Evolutionary conservation across 2,797 vertebrate genomes (phyloP), one percentile per base, ranked within the genome.

Genomic region (Eurystomus glaucurus): DNA sequence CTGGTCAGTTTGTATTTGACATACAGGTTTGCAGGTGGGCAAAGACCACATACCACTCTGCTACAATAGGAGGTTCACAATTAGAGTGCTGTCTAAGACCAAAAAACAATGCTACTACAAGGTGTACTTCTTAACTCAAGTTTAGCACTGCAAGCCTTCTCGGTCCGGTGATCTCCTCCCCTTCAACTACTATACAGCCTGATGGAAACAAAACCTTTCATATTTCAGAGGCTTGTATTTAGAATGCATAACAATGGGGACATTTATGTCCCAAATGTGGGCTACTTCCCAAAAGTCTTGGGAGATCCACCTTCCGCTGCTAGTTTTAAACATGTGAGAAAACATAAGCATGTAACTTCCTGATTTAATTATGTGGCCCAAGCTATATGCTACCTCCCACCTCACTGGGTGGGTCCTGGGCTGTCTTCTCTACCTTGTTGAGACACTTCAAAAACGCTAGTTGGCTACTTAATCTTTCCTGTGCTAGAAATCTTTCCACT

Each of bases 371-470:
- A 71, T 0, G 5, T 4, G 15, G 51, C 21, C 25, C 26, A 35
- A 46, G 21, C 17, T 58, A 22, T 4, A 46, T 4, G 2, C 15
- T 52, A 41, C 21, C 15, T 74, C 26, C 1, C 0, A 41, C 15
- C 23, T 20, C 1, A 1, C 17, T 48, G 39, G 31, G 31, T 37
- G 37, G 37, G 37, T 43, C 28, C 60, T 77, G 39, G 33, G 12
- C 50, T 28, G 37, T 14, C 58, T 45, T 37, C 31, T 60, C 71
- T 39, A 28, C 20, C 54, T 71, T 54, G 26, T 5, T 21, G 33
- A 77, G 23, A 62, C 26, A 48, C 29, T 23, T 50, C 75, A 85
- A n/a, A 88, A 57, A 45, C 33, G 71, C 29, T 26, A 46, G 16
- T 19, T 23, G 35, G 41, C 35, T 46, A n/a, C 25, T 31, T 55